These are phyloP conservation scores for Rhopalosiphum nymphaeae DNA, from an alignment of 2,888 invertebrate species.

Conservation along the genomic window DNA sequence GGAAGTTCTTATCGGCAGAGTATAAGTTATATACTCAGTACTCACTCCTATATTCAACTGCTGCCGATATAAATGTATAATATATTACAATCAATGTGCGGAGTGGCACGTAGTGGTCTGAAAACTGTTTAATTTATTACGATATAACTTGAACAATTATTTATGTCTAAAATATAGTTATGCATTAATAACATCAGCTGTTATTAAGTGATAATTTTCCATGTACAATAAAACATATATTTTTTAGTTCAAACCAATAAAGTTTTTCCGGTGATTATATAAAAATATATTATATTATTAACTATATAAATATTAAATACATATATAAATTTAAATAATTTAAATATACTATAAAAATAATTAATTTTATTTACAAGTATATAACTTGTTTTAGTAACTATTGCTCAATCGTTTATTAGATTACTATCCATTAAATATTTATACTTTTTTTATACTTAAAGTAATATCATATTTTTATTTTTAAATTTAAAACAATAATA, in stretches of 20 bases:
- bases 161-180: slow-evolving; percentile 27
- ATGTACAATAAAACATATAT: not conserved
- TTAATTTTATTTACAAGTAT: not conserved
- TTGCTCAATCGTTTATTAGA: not conserved
- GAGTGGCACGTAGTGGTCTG: not conserved
- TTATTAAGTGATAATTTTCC: slow-evolving; percentile 34
- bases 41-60: slow-evolving; percentile 8
- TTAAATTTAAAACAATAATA: too few species aligned
- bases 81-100: not conserved
- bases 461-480: not conserved
- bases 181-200: not conserved
- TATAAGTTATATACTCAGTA: not conserved
- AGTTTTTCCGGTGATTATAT: not conserved
- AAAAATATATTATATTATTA: not conserved
- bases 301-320: not conserved
- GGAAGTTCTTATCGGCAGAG: not conserved
- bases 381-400: not conserved
- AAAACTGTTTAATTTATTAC: slow-evolving; percentile 31
- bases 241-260: not conserved
- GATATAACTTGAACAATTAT: slow-evolving; percentile 39
- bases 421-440: not conserved
- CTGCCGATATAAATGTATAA: not conserved
- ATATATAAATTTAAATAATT: not conserved
- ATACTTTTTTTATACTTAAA: not conserved
- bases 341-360: not conserved